A percentile compares a stretch with the other conserved stretches of the same genome.
phyloP scores from a whole-genome alignment of 1,140 invertebrate species.

The Plectus sambesii region DNA sequence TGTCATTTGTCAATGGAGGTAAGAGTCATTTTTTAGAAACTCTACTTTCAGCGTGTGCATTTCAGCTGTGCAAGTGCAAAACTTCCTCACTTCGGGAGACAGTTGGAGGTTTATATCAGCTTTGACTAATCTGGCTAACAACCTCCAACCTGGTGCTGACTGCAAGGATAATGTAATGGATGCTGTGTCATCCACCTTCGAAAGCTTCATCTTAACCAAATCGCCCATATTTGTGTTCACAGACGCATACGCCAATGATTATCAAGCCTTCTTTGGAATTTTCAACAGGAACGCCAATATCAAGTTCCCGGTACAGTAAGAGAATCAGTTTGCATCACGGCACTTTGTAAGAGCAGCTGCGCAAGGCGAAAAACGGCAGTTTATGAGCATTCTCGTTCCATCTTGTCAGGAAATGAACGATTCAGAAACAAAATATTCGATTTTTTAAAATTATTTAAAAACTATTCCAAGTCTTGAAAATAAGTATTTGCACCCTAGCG shows the following conservation, averaged over 20 bases:
- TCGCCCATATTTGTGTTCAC: constrained; percentile 27
- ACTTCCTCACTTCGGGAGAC: neutral
- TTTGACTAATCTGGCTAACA: constrained; percentile 2
- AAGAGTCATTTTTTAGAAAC: neutral
- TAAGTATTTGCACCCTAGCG: too few relatives aligned
- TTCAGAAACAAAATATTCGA: too few relatives aligned
- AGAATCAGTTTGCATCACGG: too few relatives aligned
- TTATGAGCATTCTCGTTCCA: too few relatives aligned
- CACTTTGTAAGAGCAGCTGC: too few relatives aligned
- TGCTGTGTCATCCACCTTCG: constrained; percentile 9
- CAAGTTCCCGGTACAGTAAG: constrained; percentile 18
- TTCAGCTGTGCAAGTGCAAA: neutral
- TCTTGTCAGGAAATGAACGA: too few relatives aligned
- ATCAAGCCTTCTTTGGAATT: constrained; percentile 12
- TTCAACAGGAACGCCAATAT: constrained; percentile 20
- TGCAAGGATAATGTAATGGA: constrained; percentile 21
- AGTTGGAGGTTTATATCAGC: constrained; percentile 1
- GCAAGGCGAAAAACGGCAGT: too few relatives aligned
- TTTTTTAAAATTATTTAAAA: too few relatives aligned
- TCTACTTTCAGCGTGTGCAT: neutral
- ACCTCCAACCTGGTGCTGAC: neutral
- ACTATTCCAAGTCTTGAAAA: too few relatives aligned
- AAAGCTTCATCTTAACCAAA: constrained; percentile 19
- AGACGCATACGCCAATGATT: constrained; percentile 21
- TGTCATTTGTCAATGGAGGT: constrained; percentile 20